These are phyloP conservation scores for Archilochus colubris DNA, from an alignment of 2,113 vertebrate genomes.

Conservation along the genomic window DNA sequence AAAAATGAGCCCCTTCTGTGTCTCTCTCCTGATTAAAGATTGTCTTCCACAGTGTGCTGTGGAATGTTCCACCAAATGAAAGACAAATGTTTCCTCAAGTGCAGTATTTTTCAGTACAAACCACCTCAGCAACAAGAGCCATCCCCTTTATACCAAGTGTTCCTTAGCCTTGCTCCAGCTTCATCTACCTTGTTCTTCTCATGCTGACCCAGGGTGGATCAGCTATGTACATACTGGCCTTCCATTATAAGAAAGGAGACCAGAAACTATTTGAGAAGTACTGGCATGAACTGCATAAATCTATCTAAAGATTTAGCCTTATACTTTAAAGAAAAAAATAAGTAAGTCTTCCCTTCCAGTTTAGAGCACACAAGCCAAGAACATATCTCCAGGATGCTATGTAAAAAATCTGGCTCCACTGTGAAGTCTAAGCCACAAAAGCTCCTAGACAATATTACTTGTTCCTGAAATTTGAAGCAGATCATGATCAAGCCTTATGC, in stretches of 20 bases:
- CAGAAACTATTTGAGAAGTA: background rate
- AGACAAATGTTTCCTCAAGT: background rate
- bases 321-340: background rate
- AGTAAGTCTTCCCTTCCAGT: background rate
- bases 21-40: background rate
- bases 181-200: background rate
- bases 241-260: background rate
- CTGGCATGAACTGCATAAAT: background rate
- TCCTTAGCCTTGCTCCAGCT: background rate
- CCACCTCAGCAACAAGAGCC: background rate
- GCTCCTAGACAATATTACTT: background rate
- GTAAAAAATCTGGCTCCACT: background rate
- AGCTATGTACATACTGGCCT: background rate
- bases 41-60: fast-evolving
- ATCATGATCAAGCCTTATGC: background rate
- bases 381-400: background rate
- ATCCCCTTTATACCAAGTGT: background rate
- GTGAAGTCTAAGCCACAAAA: background rate
- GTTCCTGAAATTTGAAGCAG: background rate
- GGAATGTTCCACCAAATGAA: background rate
- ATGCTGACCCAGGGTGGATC: background rate
- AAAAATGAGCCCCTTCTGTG: fast-evolving
- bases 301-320: background rate
- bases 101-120: background rate
- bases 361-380: background rate